Base-by-base conservation (phyloP, 1,140 invertebrate species). In the Pristionchus pacificus region DNA sequence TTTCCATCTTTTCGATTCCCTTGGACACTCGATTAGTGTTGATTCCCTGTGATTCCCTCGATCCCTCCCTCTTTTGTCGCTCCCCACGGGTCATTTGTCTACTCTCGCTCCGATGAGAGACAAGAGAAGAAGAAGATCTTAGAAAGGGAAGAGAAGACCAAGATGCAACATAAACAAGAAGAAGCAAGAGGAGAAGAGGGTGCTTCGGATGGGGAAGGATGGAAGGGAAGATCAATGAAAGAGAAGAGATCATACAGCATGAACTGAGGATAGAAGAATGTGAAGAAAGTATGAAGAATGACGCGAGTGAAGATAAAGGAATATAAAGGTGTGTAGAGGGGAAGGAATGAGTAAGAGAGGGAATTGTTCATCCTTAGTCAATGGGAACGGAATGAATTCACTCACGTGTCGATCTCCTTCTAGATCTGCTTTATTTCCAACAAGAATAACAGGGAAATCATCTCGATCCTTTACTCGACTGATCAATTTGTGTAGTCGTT, bases 371-470 rank as follows among this genome's bases (percentile, higher is more conserved):
- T 61, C 60, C n/a, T 25, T 61, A 28, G 60, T 61, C 24, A 61
- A 13, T 61, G 60, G 60, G 60, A 29, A 65, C 27, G 1, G n/a
- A 30, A 49, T 31, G 1, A 67, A 1, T 60, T n/a, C n/a, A 85
- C 87, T 88, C 81, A 93, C 93, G 81, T 90, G 88, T 87, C 93
- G 88, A 83, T 95, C 91, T 68, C 90, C 88, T 80, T 95, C 91
- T 76, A 98, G 85, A 86, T 98, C 95, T 72, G 92, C 91, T 85
- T 98, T 98, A 83, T 97, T 98, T 28, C 92, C 95, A 27, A 95
- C 93, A 87, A 98, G 90, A 14, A 98, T 87, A 90, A 97, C 95
- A 13, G 95, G 95, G 85, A 96, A 96, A 84, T 95, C 91, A 84
- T 93, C 91, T 64, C 92, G 85, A 85, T 95, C 91, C 85, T 96